Evolutionary conservation across 2,113 vertebrate genomes (phyloP).

Genomic region (Neodontobutis hainanensis): DNA sequence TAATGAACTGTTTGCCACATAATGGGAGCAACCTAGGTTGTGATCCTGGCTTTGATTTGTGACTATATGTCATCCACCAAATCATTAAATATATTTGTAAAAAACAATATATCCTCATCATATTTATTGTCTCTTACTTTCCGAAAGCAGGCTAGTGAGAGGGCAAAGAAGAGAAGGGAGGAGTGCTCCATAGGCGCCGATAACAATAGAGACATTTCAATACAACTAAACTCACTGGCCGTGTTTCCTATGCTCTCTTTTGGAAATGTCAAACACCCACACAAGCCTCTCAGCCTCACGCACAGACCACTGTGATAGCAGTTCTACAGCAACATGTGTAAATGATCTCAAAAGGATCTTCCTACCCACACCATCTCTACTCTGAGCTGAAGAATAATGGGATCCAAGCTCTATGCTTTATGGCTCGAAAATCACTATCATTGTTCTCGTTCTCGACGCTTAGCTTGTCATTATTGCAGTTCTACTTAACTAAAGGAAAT

Average conservation of each 20-base stretch:
- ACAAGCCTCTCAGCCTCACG: slow-evolving; percentile 24
- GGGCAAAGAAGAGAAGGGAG: slow-evolving; percentile 20
- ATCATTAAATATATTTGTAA: too few relatives aligned
- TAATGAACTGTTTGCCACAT: too few relatives aligned
- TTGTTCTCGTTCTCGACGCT: slow-evolving; percentile 29
- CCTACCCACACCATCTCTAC: slow-evolving; percentile 48
- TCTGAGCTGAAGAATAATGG: slow-evolving; percentile 31
- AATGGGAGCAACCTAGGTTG: too few relatives aligned
- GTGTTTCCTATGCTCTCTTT: slow-evolving; percentile 39
- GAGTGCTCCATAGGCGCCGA: slow-evolving; percentile 10
- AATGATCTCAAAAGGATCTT: slow-evolving; percentile 49
- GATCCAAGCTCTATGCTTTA: slow-evolving; percentile 44
- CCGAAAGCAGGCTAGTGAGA: slow-evolving; percentile 9
- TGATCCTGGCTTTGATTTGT: too few relatives aligned
- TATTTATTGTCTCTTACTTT: slow-evolving; percentile 11
- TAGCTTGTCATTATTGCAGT: slow-evolving; percentile 34
- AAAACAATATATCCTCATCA: neutral
- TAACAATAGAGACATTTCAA: slow-evolving; percentile 42
- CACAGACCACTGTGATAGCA: slow-evolving; percentile 15
- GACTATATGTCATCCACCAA: too few relatives aligned
- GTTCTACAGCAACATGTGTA: slow-evolving; percentile 24
- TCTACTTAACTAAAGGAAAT: slow-evolving; percentile 22
- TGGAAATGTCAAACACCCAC: slow-evolving; percentile 64
- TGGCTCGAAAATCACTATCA: slow-evolving; percentile 42
- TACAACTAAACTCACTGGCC: slow-evolving; percentile 25